Conservation (phyloP, 2,113 vertebrate genomes). For the Nothobranchius furzeri region DNA sequence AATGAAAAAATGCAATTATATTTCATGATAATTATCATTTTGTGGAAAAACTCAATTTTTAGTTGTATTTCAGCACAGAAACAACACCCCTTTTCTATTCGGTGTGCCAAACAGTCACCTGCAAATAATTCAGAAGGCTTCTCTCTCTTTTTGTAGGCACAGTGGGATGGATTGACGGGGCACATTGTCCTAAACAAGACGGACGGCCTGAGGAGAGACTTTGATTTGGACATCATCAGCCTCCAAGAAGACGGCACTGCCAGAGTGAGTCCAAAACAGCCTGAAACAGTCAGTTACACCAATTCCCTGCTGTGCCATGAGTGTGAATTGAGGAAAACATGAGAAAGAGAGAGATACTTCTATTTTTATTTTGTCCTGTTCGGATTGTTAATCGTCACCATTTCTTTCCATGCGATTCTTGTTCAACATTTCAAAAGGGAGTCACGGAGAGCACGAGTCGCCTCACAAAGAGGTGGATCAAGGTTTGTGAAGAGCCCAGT, state of each 20-base stretch:
- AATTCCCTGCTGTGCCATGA: constrained; percentile 2
- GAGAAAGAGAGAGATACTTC: constrained; percentile 12
- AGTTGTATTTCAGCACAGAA: no score
- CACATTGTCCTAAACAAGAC: constrained; percentile 96
- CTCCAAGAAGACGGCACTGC: constrained; percentile 94
- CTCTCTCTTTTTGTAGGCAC: constrained; percentile 79
- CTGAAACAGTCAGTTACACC: constrained; percentile 46
- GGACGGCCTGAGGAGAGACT: constrained; percentile 92
- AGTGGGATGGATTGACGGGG: constrained; percentile 96
- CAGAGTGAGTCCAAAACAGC: constrained; percentile 83
- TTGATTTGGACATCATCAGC: constrained; percentile 97
- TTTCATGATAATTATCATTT: no score
- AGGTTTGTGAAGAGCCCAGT: constrained; percentile 82
- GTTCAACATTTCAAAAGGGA: constrained; percentile 82
- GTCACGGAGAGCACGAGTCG: constrained; percentile 79
- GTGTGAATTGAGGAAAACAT: background rate
- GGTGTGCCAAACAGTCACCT: no score
- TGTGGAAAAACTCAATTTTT: no score
- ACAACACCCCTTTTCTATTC: no score
- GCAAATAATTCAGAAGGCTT: background rate
- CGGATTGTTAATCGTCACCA: constrained; percentile 26
- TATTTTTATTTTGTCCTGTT: constrained; percentile 8
- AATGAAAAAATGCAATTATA: no score
- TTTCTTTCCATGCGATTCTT: constrained; percentile 41
- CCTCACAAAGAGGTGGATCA: constrained; percentile 93